These are phyloP conservation scores for Chymomyza amoena DNA, from an alignment of 2,888 invertebrate genomes.

Conservation along the genomic window DNA sequence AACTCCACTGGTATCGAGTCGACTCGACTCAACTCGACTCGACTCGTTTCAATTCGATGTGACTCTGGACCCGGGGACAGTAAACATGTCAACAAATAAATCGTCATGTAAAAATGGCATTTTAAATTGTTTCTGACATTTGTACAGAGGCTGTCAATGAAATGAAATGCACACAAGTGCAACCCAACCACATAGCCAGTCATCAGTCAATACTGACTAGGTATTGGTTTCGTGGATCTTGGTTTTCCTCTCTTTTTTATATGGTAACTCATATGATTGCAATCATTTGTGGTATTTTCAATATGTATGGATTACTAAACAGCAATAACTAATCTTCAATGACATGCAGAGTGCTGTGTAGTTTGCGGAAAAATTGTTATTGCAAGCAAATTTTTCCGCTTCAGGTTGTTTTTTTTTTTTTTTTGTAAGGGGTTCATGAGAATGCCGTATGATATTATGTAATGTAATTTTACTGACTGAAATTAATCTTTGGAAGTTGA, in stretches of 20 bases:
- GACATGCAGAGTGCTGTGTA: background rate
- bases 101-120: constrained; percentile 75
- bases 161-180: constrained; percentile 62
- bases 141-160: constrained; percentile 67
- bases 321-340: background rate
- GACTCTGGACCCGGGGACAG: constrained; percentile 41
- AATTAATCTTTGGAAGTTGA: too few species aligned
- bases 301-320: background rate
- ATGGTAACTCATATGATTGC: background rate
- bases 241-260: background rate
- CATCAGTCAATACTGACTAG: background rate
- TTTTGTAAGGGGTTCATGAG: too few species aligned
- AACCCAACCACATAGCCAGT: background rate
- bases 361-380: background rate
- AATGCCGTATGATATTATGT: background rate
- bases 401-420: background rate
- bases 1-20: constrained; percentile 13
- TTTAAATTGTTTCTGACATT: constrained; percentile 76
- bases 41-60: constrained; percentile 18
- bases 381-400: background rate
- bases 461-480: background rate
- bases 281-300: background rate
- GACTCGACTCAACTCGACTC: constrained; percentile 30
- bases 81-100: constrained; percentile 72
- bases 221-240: background rate